Percentiles rank a stretch among this genome's conserved stretches.
Conservation (phyloP, 2,888 invertebrate species). For the Boloria selene region DNA sequence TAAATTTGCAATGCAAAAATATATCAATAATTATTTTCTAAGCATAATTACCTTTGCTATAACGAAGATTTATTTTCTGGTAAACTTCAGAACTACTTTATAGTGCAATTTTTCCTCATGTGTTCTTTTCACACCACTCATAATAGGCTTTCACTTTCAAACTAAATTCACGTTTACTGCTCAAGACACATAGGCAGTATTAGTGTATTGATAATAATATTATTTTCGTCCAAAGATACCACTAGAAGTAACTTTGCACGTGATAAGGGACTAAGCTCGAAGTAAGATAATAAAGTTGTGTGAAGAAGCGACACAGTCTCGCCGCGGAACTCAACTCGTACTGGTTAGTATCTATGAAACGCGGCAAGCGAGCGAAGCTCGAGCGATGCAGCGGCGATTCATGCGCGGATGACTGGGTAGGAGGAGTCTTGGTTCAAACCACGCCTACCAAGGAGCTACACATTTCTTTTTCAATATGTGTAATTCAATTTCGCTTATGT, state of each 20-base stretch:
- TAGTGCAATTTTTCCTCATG: conserved; percentile 29
- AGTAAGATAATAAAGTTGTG: conserved; percentile 59
- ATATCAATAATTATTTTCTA: neutral
- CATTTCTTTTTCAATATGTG: conserved; percentile 83
- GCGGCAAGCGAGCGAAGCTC: conserved; percentile 57
- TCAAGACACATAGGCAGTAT: neutral
- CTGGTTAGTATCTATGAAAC: conserved; percentile 58
- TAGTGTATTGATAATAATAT: neutral
- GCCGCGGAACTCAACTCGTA: conserved; percentile 54
- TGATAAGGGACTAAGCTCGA: conserved; percentile 54
- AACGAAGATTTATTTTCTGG: neutral
- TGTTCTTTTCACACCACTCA: conserved; percentile 62
- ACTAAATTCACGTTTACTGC: conserved; percentile 35
- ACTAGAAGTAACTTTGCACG: conserved; percentile 36
- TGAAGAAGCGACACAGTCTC: conserved; percentile 55
- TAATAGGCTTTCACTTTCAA: conserved; percentile 60
- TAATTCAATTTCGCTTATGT: conserved; percentile 83
- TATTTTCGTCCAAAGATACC: neutral
- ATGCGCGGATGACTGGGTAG: conserved; percentile 75
- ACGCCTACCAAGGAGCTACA: conserved; percentile 82
- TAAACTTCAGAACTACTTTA: conserved; percentile 7
- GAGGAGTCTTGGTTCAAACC: conserved; percentile 75
- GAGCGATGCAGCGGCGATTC: conserved; percentile 63
- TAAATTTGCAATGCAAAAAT: too few species aligned
- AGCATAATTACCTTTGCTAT: conserved; percentile 4